Base-by-base conservation (phyloP, 2,888 invertebrate genomes). In the Dusona sp. region DNA sequence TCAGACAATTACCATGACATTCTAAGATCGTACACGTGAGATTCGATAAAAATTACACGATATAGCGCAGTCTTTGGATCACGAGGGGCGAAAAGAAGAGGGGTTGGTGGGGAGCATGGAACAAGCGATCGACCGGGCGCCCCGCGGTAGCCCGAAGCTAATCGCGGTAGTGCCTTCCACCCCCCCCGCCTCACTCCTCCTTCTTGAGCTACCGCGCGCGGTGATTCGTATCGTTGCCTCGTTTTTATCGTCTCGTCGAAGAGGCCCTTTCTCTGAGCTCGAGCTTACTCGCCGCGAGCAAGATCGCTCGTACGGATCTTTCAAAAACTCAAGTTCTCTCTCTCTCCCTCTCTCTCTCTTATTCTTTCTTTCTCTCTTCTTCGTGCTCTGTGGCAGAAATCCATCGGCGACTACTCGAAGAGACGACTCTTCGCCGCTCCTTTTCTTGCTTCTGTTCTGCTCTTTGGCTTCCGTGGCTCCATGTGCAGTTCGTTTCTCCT, bases 11-110 rank as follows among this genome's bases (percentile, higher is more conserved):
- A 89, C 86, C 89, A 87, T 89, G 89, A 88, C 88, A 89, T 88
- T 90, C 89, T 84, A 88, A 90, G 93, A 92, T 92, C 92, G 89
- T 90, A 91, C 90, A 90, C 85, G 51, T n/a, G 89, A 92, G 92
- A 92, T 92, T 91, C 89, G 92, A 92, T 90, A 91, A 92, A 92
- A 92, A 92, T 92, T 91, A 90, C 88, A 91, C 80, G 90, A 92
- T 90, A 89, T 88, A 92, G 90, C 85, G 88, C 84, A 87, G 74
- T 70, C 79, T 57, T 51, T 42, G 70, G 78, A 67, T 74, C 38
- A 48, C 45, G n/a, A 74, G 75, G 61, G 61, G 42, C 16, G 68
- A 48, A 67, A 36, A 51, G 54, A 42, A 19, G 19, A 19, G 29
- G 65, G 48, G 72, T 70, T 77, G 88, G 85, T 86, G 36, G 48